Evolutionary conservation across 2,888 invertebrate genomes (phyloP).

Genomic region (Ormyrus rosae): DNA sequence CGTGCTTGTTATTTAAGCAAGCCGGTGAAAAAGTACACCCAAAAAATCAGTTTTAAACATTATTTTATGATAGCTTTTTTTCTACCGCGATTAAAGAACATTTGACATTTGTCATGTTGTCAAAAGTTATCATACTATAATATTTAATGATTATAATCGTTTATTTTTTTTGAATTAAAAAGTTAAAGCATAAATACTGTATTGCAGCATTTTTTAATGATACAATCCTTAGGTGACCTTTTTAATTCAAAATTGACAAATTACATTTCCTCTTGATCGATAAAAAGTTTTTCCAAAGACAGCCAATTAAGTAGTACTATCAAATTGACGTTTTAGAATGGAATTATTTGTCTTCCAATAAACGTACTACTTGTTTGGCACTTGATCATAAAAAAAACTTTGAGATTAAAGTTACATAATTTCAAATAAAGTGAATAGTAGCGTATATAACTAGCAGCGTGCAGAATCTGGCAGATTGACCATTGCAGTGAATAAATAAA

Average conservation of each 20-base stretch:
- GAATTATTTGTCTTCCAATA: no score
- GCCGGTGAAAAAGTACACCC: conserved; percentile 14
- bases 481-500: conserved; percentile 52
- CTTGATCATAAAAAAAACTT: no score
- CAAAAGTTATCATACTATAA: neutral
- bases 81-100: no score
- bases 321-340: no score
- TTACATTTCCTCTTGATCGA: no score
- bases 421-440: conserved; percentile 5
- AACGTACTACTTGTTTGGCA: no score
- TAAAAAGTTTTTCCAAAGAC: no score
- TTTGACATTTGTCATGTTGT: neutral
- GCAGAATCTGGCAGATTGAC: conserved; percentile 37
- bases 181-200: neutral
- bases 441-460: conserved; percentile 45
- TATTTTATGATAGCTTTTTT: neutral
- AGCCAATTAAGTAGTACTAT: no score
- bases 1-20: conserved; percentile 15
- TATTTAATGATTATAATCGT: neutral
- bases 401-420: no score
- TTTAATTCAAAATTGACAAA: no score
- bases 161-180: conserved; percentile 15
- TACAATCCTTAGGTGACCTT: no score
- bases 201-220: no score
- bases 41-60: conserved; percentile 12